phyloP scores from a whole-genome alignment of 23 tunicate species.

The Clavelina lepadiformis region DNA sequence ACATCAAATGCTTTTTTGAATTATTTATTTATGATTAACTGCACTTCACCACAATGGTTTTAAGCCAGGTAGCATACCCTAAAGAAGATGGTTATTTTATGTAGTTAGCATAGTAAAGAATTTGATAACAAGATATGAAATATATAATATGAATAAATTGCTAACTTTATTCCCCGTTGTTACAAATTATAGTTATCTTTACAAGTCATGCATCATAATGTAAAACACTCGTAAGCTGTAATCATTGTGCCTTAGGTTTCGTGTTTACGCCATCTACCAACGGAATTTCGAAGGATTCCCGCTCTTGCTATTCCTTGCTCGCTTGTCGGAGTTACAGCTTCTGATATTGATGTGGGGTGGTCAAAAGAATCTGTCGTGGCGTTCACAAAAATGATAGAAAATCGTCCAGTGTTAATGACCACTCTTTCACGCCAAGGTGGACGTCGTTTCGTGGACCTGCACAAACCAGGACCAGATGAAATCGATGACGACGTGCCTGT shows the following conservation, averaged over 20 bases:
- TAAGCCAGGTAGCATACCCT: too few species aligned
- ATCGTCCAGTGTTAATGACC: conserved; percentile 61
- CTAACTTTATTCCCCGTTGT: too few species aligned
- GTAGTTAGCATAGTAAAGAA: too few species aligned
- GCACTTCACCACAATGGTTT: background rate
- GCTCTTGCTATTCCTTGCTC: conserved; percentile 54
- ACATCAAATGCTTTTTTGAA: background rate
- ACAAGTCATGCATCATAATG: too few species aligned
- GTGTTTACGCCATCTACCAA: conserved; percentile 48
- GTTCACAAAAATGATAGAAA: conserved; percentile 36
- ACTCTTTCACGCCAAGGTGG: conserved; percentile 46
- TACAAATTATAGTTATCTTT: too few species aligned
- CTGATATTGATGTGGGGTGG: conserved; percentile 3
- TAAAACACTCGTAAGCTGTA: too few species aligned
- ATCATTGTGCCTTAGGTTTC: conserved; percentile 26
- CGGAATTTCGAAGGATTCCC: conserved; percentile 32
- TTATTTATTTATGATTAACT: background rate
- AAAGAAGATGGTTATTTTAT: too few species aligned
- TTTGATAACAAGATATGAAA: too few species aligned
- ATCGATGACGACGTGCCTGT: conserved; percentile 56
- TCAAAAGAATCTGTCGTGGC: conserved; percentile 6
- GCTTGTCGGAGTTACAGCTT: conserved; percentile 28
- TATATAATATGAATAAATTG: too few species aligned
- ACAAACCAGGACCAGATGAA: conserved; percentile 64
- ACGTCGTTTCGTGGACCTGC: conserved; percentile 48